Percentiles rank a stretch among this genome's conserved stretches.
Conservation (phyloP, 2,797 vertebrate genomes). For the Todus mexicanus region DNA sequence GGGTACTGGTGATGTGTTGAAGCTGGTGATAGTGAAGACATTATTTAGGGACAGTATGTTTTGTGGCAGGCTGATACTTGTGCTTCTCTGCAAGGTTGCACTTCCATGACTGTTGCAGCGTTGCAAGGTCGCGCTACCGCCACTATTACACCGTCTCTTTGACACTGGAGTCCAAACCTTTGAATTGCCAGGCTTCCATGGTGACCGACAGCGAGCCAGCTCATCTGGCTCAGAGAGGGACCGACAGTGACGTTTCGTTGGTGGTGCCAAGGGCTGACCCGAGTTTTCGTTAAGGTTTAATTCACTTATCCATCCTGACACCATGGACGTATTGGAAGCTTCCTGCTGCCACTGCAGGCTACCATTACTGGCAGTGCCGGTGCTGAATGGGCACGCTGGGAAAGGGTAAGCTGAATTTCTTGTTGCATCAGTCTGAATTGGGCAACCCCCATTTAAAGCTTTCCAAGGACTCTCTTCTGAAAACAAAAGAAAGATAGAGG, state of each 20-base stretch:
- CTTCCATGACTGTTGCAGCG: conserved; percentile 70
- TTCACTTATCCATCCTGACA: conserved; percentile 68
- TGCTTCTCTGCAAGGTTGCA: conserved; percentile 65
- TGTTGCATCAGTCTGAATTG: conserved; percentile 36
- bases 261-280: conserved; percentile 70
- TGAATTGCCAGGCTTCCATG: conserved; percentile 75
- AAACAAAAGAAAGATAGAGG: neutral
- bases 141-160: conserved; percentile 78
- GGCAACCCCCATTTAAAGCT: conserved; percentile 62
- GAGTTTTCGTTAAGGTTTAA: conserved; percentile 66
- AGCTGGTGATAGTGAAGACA: conserved; percentile 47
- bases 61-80: conserved; percentile 63
- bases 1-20: conserved; percentile 67
- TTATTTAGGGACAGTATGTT: conserved; percentile 54
- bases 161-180: conserved; percentile 80
- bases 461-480: conserved; percentile 73
- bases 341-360: conserved; percentile 68
- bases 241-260: conserved; percentile 78
- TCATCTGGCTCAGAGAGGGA: conserved; percentile 80
- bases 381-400: conserved; percentile 42
- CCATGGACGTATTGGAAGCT: conserved; percentile 12
- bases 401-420: conserved; percentile 55
- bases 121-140: conserved; percentile 72
- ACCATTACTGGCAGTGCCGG: conserved; percentile 1
- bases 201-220: conserved; percentile 73